A percentile compares a stretch with the other conserved stretches of the same genome.
phyloP scores from a whole-genome alignment of 2,113 vertebrate species.

The Aspiorhynchus laticeps region DNA sequence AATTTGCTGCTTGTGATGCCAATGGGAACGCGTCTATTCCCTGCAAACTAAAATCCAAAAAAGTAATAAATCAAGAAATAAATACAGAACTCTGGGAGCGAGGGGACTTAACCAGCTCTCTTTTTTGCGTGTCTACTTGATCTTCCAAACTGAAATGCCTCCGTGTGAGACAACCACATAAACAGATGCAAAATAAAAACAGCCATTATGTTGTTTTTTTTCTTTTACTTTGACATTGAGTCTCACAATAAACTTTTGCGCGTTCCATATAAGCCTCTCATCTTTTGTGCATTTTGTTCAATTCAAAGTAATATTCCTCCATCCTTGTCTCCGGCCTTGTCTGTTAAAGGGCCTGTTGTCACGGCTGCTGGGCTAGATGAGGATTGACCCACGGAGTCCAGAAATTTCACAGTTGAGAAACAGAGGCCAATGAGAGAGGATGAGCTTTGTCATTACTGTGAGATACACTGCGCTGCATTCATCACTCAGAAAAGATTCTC shows the following conservation, averaged over 20 bases:
- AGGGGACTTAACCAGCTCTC: conserved; percentile 10
- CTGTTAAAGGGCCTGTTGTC: conserved; percentile 17
- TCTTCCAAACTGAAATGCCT: conserved; percentile 4
- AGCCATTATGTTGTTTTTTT: background rate
- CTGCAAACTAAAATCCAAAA: background rate
- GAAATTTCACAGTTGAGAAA: conserved; percentile 52
- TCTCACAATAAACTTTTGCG: background rate
- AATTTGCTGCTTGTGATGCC: conserved; percentile 33
- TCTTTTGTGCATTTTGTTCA: conserved; percentile 27
- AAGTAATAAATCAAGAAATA: too few species aligned
- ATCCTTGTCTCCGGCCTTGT: conserved; percentile 6
- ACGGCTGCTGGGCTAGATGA: conserved; percentile 30
- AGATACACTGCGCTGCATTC: conserved; percentile 46
- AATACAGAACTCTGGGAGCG: background rate
- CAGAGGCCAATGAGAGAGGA: conserved; percentile 56
- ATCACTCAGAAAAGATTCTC: conserved; percentile 58
- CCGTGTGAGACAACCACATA: background rate
- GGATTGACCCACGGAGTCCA: conserved; percentile 32
- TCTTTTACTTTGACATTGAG: background rate
- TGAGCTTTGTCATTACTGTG: conserved; percentile 40
- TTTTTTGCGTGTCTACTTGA: background rate
- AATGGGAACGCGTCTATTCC: conserved; percentile 20
- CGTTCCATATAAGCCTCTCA: background rate
- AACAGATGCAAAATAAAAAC: conserved; percentile 8
- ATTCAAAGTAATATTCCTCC: conserved; percentile 16